Conservation (phyloP, 2,113 vertebrate species). For the Colinus virginianus region DNA sequence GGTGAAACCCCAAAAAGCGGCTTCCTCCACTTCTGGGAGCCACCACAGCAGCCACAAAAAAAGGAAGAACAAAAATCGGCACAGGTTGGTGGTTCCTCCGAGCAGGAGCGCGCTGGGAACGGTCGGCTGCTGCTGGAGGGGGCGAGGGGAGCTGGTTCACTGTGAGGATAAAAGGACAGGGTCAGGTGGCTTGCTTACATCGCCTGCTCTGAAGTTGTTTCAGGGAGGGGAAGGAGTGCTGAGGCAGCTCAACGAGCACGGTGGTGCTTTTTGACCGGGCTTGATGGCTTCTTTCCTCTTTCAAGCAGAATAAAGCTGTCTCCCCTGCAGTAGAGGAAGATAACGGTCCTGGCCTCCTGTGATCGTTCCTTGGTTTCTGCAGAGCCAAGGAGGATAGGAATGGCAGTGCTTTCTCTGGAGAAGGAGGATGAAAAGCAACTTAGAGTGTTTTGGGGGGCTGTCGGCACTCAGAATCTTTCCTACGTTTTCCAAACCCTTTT, state of each 20-base stretch:
- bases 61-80: conserved; percentile 98
- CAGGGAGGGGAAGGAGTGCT: not conserved
- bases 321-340: not conserved
- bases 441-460: not conserved
- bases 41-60: conserved; percentile 99
- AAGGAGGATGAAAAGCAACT: not conserved
- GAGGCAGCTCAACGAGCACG: not conserved
- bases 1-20: conserved; percentile 95
- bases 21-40: conserved; percentile 90
- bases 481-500: not conserved
- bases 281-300: not conserved
- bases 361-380: not conserved
- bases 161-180: not conserved
- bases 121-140: not conserved
- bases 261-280: not conserved
- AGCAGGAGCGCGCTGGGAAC: not conserved
- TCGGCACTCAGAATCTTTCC: not conserved
- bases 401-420: not conserved
- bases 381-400: not conserved
- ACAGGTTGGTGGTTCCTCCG: conserved; percentile 86
- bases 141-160: not conserved
- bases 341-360: not conserved
- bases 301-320: not conserved
- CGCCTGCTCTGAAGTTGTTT: not conserved
- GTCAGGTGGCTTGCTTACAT: not conserved